phyloP scores from a whole-genome alignment of 2,797 vertebrate genomes.

The Cirrhinus mrigala region DNA sequence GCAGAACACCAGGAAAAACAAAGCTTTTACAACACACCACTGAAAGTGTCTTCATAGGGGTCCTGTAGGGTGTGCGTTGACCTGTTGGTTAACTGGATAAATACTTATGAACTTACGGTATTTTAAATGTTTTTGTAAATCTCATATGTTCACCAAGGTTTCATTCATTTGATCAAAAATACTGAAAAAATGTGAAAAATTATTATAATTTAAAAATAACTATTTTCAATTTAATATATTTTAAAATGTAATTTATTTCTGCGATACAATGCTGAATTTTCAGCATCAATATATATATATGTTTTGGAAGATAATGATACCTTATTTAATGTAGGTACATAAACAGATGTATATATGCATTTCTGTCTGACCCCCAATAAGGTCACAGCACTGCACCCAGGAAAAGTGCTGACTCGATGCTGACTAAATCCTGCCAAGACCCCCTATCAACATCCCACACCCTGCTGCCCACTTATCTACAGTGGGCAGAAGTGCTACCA shows the following conservation, averaged over 20 bases:
- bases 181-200: neutral
- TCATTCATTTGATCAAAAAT: neutral
- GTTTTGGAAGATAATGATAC: neutral
- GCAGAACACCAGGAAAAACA: slow-evolving; percentile 50
- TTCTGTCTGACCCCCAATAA: slow-evolving; percentile 52
- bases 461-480: slow-evolving; percentile 65
- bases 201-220: neutral
- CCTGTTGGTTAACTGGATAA: neutral
- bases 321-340: slow-evolving; percentile 3
- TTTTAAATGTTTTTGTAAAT: neutral
- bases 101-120: neutral
- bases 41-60: slow-evolving; percentile 27
- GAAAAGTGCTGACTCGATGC: slow-evolving; percentile 61
- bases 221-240: neutral
- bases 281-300: neutral
- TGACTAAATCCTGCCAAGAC: slow-evolving; percentile 62
- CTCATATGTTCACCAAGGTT: no score
- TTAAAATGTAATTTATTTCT: neutral
- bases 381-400: slow-evolving; percentile 52
- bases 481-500: slow-evolving; percentile 59
- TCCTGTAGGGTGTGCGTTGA: neutral
- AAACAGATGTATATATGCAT: slow-evolving; percentile 13
- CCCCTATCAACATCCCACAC: slow-evolving; percentile 66
- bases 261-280: neutral
- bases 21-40: slow-evolving; percentile 39